phyloP scores from a whole-genome alignment of 2,797 vertebrate species.

The Chaetodon trifasciatus region DNA sequence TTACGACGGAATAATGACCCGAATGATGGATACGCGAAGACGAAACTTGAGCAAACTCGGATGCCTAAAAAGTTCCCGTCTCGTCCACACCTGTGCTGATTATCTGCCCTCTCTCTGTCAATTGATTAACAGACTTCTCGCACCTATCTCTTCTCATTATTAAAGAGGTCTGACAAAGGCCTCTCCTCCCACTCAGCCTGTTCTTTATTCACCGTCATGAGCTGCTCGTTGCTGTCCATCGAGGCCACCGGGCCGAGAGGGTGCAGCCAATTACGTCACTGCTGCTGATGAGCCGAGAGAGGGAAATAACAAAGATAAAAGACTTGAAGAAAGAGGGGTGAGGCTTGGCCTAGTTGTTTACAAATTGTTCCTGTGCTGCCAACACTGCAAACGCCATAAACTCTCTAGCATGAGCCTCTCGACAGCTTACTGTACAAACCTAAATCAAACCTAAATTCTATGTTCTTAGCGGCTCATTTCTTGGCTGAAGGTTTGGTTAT shows the following conservation, averaged over 20 bases:
- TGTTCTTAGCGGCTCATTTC: constrained; percentile 17
- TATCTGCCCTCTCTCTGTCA: constrained; percentile 48
- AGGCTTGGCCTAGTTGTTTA: constrained; percentile 43
- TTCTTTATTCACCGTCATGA: constrained; percentile 67
- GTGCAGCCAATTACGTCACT: constrained; percentile 57
- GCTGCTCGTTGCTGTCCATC: constrained; percentile 52
- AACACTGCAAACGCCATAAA: constrained; percentile 12
- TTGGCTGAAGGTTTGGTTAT: constrained; percentile 1
- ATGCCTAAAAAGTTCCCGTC: constrained; percentile 48
- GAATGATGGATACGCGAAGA: constrained; percentile 12
- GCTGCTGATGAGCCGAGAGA: constrained; percentile 47
- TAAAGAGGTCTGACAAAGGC: constrained; percentile 60
- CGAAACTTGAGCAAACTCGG: constrained; percentile 50
- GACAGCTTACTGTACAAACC: constrained; percentile 10
- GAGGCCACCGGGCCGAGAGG: constrained; percentile 57
- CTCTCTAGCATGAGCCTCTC: constrained; percentile 1
- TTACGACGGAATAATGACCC: constrained; percentile 34
- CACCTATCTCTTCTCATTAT: constrained; percentile 67
- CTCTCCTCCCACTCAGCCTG: constrained; percentile 61
- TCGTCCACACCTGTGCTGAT: constrained; percentile 50
- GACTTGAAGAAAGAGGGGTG: constrained; percentile 31
- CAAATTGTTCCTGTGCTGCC: constrained; percentile 19
- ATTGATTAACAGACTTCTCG: constrained; percentile 65
- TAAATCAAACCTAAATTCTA: constrained; percentile 27
- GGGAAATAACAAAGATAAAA: constrained; percentile 63